These are phyloP conservation scores for Pyrgus malvae DNA, from an alignment of 2,888 invertebrate species.

Conservation along the genomic window DNA sequence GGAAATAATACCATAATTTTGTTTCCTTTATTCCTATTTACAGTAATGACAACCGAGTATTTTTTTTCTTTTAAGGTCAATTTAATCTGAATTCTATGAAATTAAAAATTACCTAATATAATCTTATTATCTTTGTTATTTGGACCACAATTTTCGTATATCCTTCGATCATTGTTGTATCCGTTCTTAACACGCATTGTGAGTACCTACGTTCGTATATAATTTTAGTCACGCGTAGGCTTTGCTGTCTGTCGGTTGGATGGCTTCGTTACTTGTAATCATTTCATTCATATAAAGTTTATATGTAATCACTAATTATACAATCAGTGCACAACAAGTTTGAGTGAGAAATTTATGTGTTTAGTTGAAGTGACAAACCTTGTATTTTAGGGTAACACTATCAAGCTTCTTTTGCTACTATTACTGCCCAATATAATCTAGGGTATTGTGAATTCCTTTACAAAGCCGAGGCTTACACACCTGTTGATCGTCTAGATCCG, in stretches of 20 bases:
- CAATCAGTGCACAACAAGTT: constrained; percentile 2
- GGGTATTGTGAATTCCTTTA: constrained; percentile 13
- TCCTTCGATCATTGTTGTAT: constrained; percentile 40
- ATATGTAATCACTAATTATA: neutral
- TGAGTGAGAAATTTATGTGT: neutral
- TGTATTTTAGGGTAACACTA: neutral
- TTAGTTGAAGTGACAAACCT: neutral
- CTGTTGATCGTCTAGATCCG: constrained; percentile 42
- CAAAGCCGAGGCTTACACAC: constrained; percentile 44
- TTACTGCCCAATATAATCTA: neutral
- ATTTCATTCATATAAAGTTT: constrained; percentile 8
- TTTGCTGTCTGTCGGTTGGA: constrained; percentile 59
- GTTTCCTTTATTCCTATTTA: too few species aligned
- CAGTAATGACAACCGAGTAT: too few species aligned
- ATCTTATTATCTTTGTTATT: too few species aligned
- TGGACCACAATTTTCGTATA: constrained; percentile 34
- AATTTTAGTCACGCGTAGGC: constrained; percentile 71
- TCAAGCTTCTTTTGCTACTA: too few species aligned
- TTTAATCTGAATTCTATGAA: too few species aligned
- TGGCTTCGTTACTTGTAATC: constrained; percentile 40
- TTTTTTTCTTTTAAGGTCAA: too few species aligned
- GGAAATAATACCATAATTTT: too few species aligned
- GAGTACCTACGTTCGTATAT: constrained; percentile 44
- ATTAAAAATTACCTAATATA: neutral
- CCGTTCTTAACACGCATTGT: constrained; percentile 52